A percentile compares a stretch with the other conserved stretches of the same genome.
Evolutionary conservation across 2,888 invertebrate genomes (phyloP).

Genomic region (Epistrophe eligans): DNA sequence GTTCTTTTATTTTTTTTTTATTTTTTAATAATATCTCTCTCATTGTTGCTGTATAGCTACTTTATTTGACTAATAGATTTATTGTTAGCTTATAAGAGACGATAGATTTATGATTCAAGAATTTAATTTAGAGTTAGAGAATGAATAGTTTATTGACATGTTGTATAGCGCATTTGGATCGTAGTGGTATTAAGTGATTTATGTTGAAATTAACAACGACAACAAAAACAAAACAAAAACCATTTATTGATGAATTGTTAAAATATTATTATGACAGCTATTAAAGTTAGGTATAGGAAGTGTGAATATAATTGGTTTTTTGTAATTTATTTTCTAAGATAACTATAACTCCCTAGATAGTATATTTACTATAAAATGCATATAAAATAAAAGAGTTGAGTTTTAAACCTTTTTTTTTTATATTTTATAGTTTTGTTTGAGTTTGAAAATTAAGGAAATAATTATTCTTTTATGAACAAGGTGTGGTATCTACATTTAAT

Average conservation of each 20-base stretch:
- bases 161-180: not conserved
- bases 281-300: not conserved
- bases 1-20: not conserved
- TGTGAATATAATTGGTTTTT: not conserved
- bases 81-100: constrained; percentile 4
- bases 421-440: not conserved
- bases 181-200: constrained; percentile 15
- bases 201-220: not conserved
- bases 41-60: not conserved
- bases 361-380: not conserved
- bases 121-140: constrained; percentile 29
- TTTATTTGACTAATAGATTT: constrained; percentile 50
- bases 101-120: constrained; percentile 27
- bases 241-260: constrained; percentile 2
- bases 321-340: not conserved
- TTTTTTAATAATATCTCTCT: not conserved
- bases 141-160: constrained; percentile 45
- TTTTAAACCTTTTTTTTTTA: not conserved
- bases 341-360: too few relatives aligned
- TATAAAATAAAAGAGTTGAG: constrained; percentile 1
- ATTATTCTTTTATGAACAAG: not conserved
- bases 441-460: not conserved
- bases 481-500: not conserved
- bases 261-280: constrained; percentile 8
- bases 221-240: not conserved